Evolutionary conservation across 1,140 invertebrate species (phyloP), one percentile per base, ranked within the genome.

Genomic region (Acromyrmex charruanus): DNA sequence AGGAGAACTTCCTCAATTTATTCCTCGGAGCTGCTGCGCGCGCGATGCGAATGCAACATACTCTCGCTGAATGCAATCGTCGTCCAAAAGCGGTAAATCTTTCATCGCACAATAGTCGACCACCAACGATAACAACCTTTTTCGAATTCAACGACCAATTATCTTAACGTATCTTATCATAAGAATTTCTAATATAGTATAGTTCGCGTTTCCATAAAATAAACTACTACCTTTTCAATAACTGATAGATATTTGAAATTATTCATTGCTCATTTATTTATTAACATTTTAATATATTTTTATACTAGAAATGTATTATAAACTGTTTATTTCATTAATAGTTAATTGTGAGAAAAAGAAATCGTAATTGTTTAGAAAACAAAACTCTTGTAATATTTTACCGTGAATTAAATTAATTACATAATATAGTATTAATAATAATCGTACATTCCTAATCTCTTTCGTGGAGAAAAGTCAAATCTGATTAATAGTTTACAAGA

Each of bases 1-100:
- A 61, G 18, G 25, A 25, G 55, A 84, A 84, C 69, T 84, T 84
- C 80, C 55, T 84, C 80, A 75, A 84, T 84, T 84, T 84, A 84
- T 84, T 84, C 69, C 58, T 74, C 55, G 9, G 69, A 21, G 80
- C 31, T 25, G n/a, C 69, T 16, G 61, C 61, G 39, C 61, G 66
- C 51, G 35, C 79, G 77, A 80, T 51, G 31, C 21, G 80, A 74
- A 84, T 84, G 39, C 25, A 77, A 18, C 35, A 51, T 68, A 35
- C 80, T 66, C 31, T 53, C 35, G 39, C 12, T 59, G 80, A 84
- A 72, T 84, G 51, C 66, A 14, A 55, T 81, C 21, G 66, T 68
- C 35, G 51, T 53, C 25, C 28, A n/a, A 51, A 75, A 74, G 25
- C 55, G n/a, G 39, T 74, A 84, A 84, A 81, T 81, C 79, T 81